These are phyloP conservation scores for Cheilosia urbana DNA, from an alignment of 2,888 invertebrate genomes.

Conservation along the genomic window DNA sequence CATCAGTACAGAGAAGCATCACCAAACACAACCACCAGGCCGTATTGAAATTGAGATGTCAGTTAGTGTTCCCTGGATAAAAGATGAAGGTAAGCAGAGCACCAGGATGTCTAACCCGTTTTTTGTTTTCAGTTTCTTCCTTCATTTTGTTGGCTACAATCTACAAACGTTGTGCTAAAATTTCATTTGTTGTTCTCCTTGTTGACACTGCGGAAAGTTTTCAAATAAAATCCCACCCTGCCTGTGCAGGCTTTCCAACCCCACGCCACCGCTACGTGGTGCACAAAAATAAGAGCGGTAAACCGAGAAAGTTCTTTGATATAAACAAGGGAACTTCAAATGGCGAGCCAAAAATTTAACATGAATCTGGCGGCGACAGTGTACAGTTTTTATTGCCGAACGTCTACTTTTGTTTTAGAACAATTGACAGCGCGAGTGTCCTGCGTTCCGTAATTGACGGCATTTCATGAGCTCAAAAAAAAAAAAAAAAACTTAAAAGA, in stretches of 20 bases:
- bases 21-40: constrained; percentile 48
- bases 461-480: constrained; percentile 13
- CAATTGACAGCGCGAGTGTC: constrained; percentile 41
- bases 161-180: constrained; percentile 60
- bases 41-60: constrained; percentile 75
- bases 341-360: constrained; percentile 17
- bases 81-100: constrained; percentile 65
- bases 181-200: constrained; percentile 72
- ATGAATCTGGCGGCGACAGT: constrained; percentile 25
- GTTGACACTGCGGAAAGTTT: constrained; percentile 71
- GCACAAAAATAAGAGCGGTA: constrained; percentile 39
- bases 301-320: constrained; percentile 54
- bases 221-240: constrained; percentile 65
- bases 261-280: not conserved
- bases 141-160: constrained; percentile 34
- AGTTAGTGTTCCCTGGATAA: constrained; percentile 54
- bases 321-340: constrained; percentile 31
- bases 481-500: constrained; percentile 29
- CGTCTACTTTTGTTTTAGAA: not conserved
- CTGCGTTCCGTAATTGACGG: constrained; percentile 8
- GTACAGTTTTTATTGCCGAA: not conserved
- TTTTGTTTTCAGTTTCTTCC: constrained; percentile 16
- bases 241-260: not conserved
- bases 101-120: constrained; percentile 62
- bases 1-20: constrained; percentile 23